Base-by-base conservation (phyloP, 2,888 invertebrate species). In the Drosophila falleni region DNA sequence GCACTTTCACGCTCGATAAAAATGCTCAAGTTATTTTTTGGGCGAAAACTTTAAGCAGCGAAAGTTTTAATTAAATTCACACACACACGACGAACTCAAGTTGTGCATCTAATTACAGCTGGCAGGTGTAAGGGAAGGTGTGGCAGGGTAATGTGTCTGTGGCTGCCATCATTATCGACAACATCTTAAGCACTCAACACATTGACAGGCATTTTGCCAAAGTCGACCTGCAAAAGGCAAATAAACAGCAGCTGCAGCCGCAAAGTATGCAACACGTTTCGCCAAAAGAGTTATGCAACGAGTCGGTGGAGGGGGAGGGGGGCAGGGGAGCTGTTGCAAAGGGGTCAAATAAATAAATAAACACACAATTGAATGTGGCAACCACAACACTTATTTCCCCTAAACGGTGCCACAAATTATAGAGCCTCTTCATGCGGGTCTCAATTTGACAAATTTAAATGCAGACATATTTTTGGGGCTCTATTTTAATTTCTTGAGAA, bases 41-140 rank as follows among this genome's bases (percentile, higher is more conserved):
- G 9, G 44, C 11, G 4, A 9, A 64, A 79, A 83, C 77, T 84
- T 81, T 66, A 79, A 81, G 61, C 71, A 71, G 77, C 68, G 66
- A 78, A 89, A 87, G 80, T 87, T 89, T 87, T 87, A 87, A 87
- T 87, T 89, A 87, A 87, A 85, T 87, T 87, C 85, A 85, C 80
- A 71, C 89, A 80, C 72, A 49, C 68, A 59, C 71, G 42, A 41
- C 49, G 41, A 71, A 66, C 80, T 70, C 70, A 74, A 87, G 77
- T 76, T 49, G 54, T 68, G 89, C 87, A 81, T 82, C 89, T 86
- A 86, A 86, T 89, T 89, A 85, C 82, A 67, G 29, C 37, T 15
- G 60, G 60, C 53, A 78, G 82, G 9, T 4, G 10, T n/a, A n/a
- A 0, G 26, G 9, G 0, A 15, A 6, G 26, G 5, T n/a, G 31